Evolutionary conservation across 2,888 invertebrate genomes (phyloP).

Genomic region (Aphelenchoides bicaudatus): DNA sequence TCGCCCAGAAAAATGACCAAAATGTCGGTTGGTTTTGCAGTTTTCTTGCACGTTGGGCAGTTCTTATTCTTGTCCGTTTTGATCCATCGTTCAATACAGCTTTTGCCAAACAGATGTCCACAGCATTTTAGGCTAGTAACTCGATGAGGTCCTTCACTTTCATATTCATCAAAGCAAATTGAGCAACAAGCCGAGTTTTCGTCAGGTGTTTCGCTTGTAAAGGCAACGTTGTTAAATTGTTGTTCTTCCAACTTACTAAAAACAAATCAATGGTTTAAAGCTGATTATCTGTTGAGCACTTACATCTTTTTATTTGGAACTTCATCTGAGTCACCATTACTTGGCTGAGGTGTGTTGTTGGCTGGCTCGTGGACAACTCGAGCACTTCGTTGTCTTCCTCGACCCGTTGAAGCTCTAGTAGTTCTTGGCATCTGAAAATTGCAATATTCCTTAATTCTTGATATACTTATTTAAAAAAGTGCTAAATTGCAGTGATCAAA

Average conservation of each 20-base stretch:
- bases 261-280: background rate
- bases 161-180: slow-evolving; percentile 55
- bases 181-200: slow-evolving; percentile 12
- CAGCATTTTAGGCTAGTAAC: slow-evolving; percentile 80
- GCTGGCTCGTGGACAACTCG: too few species aligned
- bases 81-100: slow-evolving; percentile 63
- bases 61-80: slow-evolving; percentile 48
- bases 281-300: background rate
- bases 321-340: slow-evolving; percentile 6
- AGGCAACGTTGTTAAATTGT: background rate
- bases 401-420: too few species aligned
- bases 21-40: slow-evolving; percentile 61
- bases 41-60: slow-evolving; percentile 63
- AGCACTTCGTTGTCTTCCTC: too few species aligned
- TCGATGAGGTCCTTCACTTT: slow-evolving; percentile 78
- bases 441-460: too few species aligned
- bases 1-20: slow-evolving; percentile 61
- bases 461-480: too few species aligned
- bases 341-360: too few species aligned
- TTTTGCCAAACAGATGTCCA: slow-evolving; percentile 83
- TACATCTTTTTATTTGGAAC: background rate
- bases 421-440: too few species aligned
- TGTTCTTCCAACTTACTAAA: background rate
- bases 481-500: too few species aligned
- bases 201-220: too few species aligned